phyloP scores from a whole-genome alignment of 2,888 invertebrate species.

The Stegophylla sp. region DNA sequence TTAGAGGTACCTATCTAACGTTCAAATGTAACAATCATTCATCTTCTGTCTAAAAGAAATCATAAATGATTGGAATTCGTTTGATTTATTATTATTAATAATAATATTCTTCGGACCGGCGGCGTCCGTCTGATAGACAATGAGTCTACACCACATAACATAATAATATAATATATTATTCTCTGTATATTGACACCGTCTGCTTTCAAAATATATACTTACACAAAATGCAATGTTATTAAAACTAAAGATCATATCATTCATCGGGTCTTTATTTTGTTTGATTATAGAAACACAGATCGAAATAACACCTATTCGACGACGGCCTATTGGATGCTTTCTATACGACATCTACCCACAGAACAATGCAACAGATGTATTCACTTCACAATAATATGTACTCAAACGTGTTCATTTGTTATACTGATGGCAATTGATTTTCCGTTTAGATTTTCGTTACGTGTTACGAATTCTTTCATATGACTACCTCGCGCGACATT shows the following conservation, averaged over 20 bases:
- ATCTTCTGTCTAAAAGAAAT: slow-evolving; percentile 47
- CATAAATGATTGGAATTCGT: slow-evolving; percentile 27
- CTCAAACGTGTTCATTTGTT: neutral
- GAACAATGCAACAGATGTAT: neutral
- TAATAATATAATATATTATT: too few species aligned
- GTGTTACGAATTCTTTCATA: neutral
- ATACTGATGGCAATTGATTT: slow-evolving; percentile 6
- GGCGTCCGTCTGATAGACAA: slow-evolving; percentile 10
- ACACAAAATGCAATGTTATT: slow-evolving; percentile 17
- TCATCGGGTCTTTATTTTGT: neutral
- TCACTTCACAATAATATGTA: too few species aligned
- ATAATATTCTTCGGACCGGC: neutral
- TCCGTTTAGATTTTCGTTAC: neutral
- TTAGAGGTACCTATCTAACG: neutral
- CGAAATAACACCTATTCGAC: neutral
- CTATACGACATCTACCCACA: neutral
- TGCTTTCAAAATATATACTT: neutral
- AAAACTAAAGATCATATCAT: slow-evolving; percentile 2
- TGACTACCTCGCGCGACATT: neutral
- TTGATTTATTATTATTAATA: slow-evolving; percentile 52
- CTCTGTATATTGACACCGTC: neutral
- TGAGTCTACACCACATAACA: neutral
- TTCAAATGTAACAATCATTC: slow-evolving; percentile 39
- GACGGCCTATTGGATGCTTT: slow-evolving; percentile 9
- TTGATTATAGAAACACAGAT: slow-evolving; percentile 33